Evolutionary conservation across 2,797 vertebrate genomes (phyloP), one percentile per base, ranked within the genome.

Genomic region (Cuculus canorus): DNA sequence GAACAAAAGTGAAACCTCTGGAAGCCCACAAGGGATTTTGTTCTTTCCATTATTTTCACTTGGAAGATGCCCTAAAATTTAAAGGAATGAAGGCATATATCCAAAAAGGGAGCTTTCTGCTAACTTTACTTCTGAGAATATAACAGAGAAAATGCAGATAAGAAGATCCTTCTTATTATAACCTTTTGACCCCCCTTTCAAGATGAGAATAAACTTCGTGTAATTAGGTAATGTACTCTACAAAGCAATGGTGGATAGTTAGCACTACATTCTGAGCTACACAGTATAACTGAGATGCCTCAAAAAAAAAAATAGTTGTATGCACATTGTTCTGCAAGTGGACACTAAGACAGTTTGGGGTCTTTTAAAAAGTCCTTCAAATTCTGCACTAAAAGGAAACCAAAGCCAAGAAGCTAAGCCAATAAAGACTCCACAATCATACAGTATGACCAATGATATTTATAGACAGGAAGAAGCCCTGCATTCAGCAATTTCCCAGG

Each of bases 401-500:
- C 32, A 7, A 85, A 96, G 22, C 39, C 79, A 50, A 88, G 94
- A 91, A 96, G 86, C 28, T 66, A 91, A 96, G 79, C 43, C 53
- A 93, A 82, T 73, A 96, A 86, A 86, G 82, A 41, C 7, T 82
- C 47, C 54, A 54, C 63, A 48, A 7, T 77, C 47, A 30, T 80
- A 50, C 1, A 0, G 37, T 88, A 87, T 88, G 93, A 95, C 86
- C 95, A 96, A 65, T 90, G 64, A 90, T 96, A 96, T 97, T 97
- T 97, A 96, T 79, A 59, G 72, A 54, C 50, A 82, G 79, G 8
- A 12, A 93, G 83, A 96, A 97, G 35, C 56, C 69, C 57, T 86
- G 63, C 85, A 82, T 96, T 97, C 94, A 97, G 92, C 91, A 97
- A 88, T 97, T 97, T 98, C 90, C 87, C 81, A 96, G 82, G 95